Conservation (phyloP, 2,113 vertebrate species). For the Saguinus imperator region DNA sequence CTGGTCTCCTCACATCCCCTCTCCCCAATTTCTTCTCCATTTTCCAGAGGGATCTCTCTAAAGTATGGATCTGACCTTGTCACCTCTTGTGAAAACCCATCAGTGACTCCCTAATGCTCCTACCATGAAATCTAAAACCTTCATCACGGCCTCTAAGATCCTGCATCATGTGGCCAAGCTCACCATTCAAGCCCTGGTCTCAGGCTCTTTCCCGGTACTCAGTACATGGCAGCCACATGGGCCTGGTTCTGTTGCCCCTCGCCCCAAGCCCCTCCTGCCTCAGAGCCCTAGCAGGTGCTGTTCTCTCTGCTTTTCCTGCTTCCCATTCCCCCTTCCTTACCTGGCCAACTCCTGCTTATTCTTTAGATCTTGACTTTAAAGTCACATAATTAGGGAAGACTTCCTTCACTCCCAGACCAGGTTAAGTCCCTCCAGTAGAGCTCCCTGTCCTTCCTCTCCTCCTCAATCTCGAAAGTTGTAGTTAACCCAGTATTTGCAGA, state of each 20-base stretch:
- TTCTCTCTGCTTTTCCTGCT: background rate
- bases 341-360: background rate
- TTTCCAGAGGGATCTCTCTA: background rate
- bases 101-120: background rate
- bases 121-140: background rate
- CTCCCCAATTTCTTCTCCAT: background rate
- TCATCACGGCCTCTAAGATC: background rate
- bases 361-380: background rate
- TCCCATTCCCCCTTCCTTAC: fast-evolving
- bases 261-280: background rate
- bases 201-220: background rate
- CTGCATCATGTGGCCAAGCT: fast-evolving
- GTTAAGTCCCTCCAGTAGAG: background rate
- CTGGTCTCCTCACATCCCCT: background rate
- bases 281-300: background rate
- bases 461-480: background rate
- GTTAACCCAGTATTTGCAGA: background rate
- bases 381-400: background rate
- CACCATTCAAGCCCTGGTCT: background rate
- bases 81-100: background rate
- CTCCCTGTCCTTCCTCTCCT: background rate
- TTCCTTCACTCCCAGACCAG: background rate
- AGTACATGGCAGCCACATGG: fast-evolving
- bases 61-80: background rate
- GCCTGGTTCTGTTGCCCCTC: background rate